Base-by-base conservation (phyloP, 1,140 invertebrate species). In the Drosophila insularis region DNA sequence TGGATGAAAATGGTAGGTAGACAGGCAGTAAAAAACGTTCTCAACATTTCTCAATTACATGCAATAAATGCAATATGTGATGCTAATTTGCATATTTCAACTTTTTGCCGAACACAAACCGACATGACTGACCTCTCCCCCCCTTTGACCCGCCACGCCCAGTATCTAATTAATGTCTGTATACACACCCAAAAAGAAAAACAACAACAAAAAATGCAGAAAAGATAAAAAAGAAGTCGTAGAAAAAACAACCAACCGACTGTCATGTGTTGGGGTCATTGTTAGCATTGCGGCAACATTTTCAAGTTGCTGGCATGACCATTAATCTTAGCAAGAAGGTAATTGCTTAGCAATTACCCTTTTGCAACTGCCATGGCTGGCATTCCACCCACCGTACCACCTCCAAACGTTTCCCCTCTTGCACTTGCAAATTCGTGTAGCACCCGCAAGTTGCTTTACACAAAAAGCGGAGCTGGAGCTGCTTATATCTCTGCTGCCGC, bases 331-430 rank as follows among this genome's bases (percentile, higher is more conserved):
- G 78, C 81, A 87, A 89, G 80, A 84, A 82, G 82, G 82, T 87
- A 87, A 87, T 87, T 87, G 84, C 84, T 89, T 78, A 89, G 80
- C 84, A 87, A 87, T 87, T 87, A 87, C 84, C 84, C 77, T 77
- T 69, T 79, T 70, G 84, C 71, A 87, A 66, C 39, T 62, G 50
- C n/a, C 35, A 56, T 1, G 31, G 55, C 61, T 21, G 17, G 43
- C 14, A 50, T 50, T 50, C 21, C 32, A 17, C 23, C 17, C 19
- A n/a, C 13, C 10, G 13, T 3, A 32, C 17, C 32, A 4, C 13
- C 5, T 40, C 8, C 8, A 11, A 35, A 6, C 27, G 2, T 46
- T 19, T n/a, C 50, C 21, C 32, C 63, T n/a, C n/a, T 5, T 74
- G 59, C 71, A 74, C 68, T 78, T 72, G 75, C 68, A 78, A 78